Conservation (phyloP, 2,888 invertebrate species). For the Mycogona germanica region DNA sequence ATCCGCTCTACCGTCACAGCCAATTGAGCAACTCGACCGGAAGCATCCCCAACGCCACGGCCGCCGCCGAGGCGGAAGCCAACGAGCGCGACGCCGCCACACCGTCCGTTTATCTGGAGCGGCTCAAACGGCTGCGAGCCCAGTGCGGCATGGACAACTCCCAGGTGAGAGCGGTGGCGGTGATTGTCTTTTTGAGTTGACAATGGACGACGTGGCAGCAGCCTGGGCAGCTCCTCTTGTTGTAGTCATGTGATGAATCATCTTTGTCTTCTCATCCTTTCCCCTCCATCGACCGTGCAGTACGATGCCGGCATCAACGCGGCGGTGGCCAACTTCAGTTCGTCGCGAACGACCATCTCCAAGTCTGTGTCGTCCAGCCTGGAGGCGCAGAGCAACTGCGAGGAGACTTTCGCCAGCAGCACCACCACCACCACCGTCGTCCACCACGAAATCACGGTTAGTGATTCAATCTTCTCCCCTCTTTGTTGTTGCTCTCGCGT, state of each 20-base stretch:
- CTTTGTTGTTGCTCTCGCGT: background rate
- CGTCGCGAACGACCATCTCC: background rate
- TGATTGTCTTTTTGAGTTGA: too few relatives aligned
- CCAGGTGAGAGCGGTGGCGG: too few relatives aligned
- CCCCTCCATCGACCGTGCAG: background rate
- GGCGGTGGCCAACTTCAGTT: background rate
- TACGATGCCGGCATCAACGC: background rate
- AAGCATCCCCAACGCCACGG: conserved; percentile 7
- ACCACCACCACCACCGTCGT: background rate
- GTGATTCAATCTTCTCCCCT: background rate
- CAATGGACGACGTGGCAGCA: background rate
- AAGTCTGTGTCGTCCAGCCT: conserved; percentile 12
- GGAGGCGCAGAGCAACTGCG: background rate
- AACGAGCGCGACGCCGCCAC: background rate
- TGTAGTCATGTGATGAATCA: background rate
- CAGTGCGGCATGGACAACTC: conserved; percentile 30
- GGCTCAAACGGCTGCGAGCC: conserved; percentile 31
- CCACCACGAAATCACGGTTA: background rate
- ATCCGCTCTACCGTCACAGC: conserved; percentile 2
- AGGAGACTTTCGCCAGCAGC: background rate
- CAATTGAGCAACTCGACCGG: conserved; percentile 13
- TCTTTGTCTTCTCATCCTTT: background rate
- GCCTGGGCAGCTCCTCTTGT: background rate
- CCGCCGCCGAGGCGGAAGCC: background rate
- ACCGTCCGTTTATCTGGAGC: conserved; percentile 28